phyloP scores from a whole-genome alignment of 1,140 invertebrate species.

The Cherax destructor region DNA sequence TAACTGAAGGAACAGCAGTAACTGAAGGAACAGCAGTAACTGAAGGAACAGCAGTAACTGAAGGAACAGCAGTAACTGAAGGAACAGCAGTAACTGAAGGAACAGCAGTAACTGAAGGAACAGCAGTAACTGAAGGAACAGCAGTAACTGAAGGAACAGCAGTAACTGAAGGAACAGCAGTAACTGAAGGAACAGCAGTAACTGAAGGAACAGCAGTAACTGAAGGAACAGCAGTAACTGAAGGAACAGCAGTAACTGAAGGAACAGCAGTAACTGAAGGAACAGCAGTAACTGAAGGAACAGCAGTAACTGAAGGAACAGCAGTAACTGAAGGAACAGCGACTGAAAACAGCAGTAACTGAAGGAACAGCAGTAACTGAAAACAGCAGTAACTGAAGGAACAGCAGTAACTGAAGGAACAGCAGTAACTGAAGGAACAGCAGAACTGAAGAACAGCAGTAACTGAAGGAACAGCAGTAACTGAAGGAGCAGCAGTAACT shows the following conservation, averaged over 20 bases:
- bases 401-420: neutral
- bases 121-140: neutral
- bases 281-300: too few relatives aligned
- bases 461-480: neutral
- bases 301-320: too few relatives aligned
- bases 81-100: too few relatives aligned
- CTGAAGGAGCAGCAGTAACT: neutral
- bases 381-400: too few relatives aligned
- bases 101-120: neutral
- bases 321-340: neutral
- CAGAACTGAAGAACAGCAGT: too few relatives aligned
- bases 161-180: too few relatives aligned
- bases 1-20: too few relatives aligned
- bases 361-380: too few relatives aligned
- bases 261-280: neutral
- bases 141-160: too few relatives aligned
- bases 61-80: too few relatives aligned
- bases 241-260: neutral
- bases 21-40: neutral
- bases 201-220: too few relatives aligned
- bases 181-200: neutral
- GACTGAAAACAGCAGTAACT: neutral
- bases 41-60: neutral
- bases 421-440: neutral
- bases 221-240: too few relatives aligned